Percentiles rank a stretch among this genome's conserved stretches.
Evolutionary conservation across 2,888 invertebrate genomes (phyloP).

Genomic region (Crepidodera aurea): DNA sequence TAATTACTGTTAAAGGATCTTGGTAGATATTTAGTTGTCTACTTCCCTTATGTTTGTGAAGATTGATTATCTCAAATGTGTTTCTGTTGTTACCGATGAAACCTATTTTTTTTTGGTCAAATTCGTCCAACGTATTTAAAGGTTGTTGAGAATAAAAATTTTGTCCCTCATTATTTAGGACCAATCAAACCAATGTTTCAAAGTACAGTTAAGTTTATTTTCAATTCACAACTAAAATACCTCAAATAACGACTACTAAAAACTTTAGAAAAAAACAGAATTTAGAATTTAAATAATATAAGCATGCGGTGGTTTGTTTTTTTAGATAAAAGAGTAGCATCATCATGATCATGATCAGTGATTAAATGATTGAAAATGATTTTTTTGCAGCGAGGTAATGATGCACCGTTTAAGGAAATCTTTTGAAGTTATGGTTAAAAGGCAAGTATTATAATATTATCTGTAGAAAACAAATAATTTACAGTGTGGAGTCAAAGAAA

Average conservation of each 20-base stretch:
- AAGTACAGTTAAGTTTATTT: background rate
- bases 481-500: no score
- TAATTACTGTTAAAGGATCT: no score
- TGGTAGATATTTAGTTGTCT: no score
- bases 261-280: slow-evolving; percentile 7
- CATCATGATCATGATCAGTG: slow-evolving; percentile 16
- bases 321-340: slow-evolving; percentile 39
- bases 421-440: slow-evolving; percentile 44
- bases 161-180: no score
- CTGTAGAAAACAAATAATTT: slow-evolving; percentile 1
- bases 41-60: no score
- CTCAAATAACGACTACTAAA: slow-evolving; percentile 1
- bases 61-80: no score
- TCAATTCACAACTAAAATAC: background rate
- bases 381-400: slow-evolving; percentile 46
- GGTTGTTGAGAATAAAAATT: no score
- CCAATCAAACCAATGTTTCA: no score
- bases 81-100: no score
- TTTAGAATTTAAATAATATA: slow-evolving; percentile 18
- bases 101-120: no score
- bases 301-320: slow-evolving; percentile 42
- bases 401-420: slow-evolving; percentile 45
- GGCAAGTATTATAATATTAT: slow-evolving; percentile 40
- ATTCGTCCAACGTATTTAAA: no score
- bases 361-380: slow-evolving; percentile 37